Evolutionary conservation across 2,797 vertebrate genomes (phyloP).

Genomic region (Onychomys arenicola): DNA sequence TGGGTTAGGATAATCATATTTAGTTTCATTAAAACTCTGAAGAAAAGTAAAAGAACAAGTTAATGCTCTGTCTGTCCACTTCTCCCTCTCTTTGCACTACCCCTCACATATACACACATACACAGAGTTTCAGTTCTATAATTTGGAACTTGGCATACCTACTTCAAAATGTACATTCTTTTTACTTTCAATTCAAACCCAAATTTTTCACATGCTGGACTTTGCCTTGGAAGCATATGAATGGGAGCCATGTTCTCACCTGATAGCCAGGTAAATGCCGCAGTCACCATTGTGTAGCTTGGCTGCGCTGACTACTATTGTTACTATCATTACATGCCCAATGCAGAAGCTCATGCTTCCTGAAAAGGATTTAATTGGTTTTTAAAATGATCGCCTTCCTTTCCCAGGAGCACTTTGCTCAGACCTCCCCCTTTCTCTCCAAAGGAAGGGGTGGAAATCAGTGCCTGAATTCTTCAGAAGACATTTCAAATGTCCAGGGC

Average conservation of each 20-base stretch:
- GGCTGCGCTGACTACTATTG: neutral
- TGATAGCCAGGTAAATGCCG: neutral
- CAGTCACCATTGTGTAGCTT: neutral
- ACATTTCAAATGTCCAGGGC: neutral
- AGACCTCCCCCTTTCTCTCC: constrained; percentile 5
- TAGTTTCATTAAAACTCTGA: constrained; percentile 33
- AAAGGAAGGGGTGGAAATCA: neutral
- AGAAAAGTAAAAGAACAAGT: constrained; percentile 3
- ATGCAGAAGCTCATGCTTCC: constrained; percentile 26
- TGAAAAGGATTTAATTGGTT: constrained; percentile 74
- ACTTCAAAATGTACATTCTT: constrained; percentile 11
- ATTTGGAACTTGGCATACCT: neutral
- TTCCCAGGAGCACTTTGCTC: constrained; percentile 23
- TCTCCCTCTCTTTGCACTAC: neutral
- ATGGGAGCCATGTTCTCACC: neutral
- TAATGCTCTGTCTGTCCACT: neutral
- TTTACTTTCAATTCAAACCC: neutral
- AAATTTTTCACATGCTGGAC: constrained; percentile 48
- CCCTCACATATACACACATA: neutral
- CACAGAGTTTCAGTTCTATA: neutral
- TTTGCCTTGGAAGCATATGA: neutral
- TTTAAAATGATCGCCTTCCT: neutral
- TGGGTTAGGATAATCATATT: neutral
- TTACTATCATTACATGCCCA: constrained; percentile 3
- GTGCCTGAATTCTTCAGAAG: constrained; percentile 34